Conservation (phyloP, 2,113 vertebrate species). For the Dolichotis patagonum region DNA sequence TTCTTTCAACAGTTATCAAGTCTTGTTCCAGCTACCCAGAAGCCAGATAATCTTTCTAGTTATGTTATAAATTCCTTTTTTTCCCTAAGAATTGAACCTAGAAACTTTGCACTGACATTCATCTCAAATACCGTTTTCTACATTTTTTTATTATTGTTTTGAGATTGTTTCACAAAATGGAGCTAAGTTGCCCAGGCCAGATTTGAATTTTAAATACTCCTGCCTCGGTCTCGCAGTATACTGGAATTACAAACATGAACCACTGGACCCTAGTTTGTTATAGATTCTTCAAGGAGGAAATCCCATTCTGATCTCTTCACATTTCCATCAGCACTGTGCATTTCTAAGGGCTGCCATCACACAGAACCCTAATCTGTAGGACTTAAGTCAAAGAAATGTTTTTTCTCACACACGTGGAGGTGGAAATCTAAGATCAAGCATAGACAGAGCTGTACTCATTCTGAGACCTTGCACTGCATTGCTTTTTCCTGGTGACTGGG, state of each 20-base stretch:
- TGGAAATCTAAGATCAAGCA: neutral
- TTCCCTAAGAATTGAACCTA: neutral
- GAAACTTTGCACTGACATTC: neutral
- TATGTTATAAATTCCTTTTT: neutral
- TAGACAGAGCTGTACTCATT: accelerated
- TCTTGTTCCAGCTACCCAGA: neutral
- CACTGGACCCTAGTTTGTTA: neutral
- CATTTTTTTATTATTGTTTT: too few species aligned
- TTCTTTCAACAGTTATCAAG: accelerated
- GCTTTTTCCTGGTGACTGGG: neutral
- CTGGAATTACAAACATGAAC: neutral
- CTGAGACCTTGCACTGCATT: neutral
- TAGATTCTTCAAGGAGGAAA: neutral
- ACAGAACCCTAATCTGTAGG: accelerated
- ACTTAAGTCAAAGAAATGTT: neutral
- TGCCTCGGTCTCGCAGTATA: neutral
- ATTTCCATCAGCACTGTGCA: neutral
- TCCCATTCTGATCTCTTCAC: accelerated
- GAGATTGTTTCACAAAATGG: neutral
- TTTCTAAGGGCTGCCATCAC: neutral
- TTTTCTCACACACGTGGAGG: neutral
- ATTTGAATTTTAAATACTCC: neutral
- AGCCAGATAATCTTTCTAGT: too few species aligned
- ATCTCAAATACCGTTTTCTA: neutral
- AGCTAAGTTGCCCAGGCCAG: neutral